These are phyloP conservation scores for Anastrepha obliqua DNA, from an alignment of 1,140 invertebrate genomes.

Conservation along the genomic window DNA sequence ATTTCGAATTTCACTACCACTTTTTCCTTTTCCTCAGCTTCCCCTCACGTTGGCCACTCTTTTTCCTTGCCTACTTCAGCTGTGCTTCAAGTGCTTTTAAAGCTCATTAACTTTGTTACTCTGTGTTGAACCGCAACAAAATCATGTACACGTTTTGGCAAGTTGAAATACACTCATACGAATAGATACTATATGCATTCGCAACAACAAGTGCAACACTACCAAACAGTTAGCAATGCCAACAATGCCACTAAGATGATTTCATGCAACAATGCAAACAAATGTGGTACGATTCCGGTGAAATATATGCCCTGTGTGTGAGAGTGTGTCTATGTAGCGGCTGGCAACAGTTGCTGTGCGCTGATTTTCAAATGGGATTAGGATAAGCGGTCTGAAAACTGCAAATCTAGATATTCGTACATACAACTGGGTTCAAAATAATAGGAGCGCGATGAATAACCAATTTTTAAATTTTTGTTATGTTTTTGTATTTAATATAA, in stretches of 20 bases:
- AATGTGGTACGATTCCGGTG: neutral
- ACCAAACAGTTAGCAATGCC: neutral
- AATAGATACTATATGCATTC: too few species aligned
- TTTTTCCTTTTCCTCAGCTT: neutral
- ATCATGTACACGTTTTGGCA: neutral
- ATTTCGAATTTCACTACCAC: neutral
- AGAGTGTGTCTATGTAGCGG: neutral
- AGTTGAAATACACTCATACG: neutral
- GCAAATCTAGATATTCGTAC: neutral
- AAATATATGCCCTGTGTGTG: too few species aligned
- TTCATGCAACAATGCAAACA: slow-evolving; percentile 28
- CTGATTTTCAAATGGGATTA: slow-evolving; percentile 4
- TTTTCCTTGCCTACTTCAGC: neutral
- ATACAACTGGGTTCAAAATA: too few species aligned
- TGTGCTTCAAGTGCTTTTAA: neutral
- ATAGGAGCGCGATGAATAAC: too few species aligned
- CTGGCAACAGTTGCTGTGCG: neutral
- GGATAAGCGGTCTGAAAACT: neutral
- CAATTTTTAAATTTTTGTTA: too few species aligned
- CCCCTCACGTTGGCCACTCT: neutral
- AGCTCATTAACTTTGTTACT: slow-evolving; percentile 43
- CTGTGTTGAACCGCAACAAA: neutral
- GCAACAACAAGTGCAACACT: too few species aligned
- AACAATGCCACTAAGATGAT: neutral
- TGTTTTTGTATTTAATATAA: too few species aligned